A percentile compares a stretch with the other conserved stretches of the same genome.
These are phyloP conservation scores for Erythrocebus patas DNA, from an alignment of 2,113 vertebrate genomes.

Conservation along the genomic window DNA sequence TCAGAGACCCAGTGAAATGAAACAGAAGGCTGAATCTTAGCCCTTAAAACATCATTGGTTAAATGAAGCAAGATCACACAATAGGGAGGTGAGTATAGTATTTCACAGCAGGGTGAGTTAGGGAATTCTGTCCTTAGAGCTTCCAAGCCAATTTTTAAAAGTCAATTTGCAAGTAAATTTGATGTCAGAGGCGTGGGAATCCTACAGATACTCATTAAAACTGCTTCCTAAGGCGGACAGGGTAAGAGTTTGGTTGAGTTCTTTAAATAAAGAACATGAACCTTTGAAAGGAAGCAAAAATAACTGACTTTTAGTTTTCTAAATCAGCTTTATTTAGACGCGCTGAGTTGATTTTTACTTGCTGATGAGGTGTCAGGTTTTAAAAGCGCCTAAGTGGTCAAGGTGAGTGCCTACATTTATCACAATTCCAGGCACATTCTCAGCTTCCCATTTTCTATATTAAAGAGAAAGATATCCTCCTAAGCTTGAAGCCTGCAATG, in stretches of 20 bases:
- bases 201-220: slow-evolving; percentile 55
- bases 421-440: neutral
- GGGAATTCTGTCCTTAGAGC: slow-evolving; percentile 43
- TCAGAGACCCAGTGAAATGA: slow-evolving; percentile 63
- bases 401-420: neutral
- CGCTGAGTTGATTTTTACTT: slow-evolving; percentile 38
- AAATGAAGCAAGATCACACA: slow-evolving; percentile 58
- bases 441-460: neutral
- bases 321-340: slow-evolving; percentile 26
- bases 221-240: slow-evolving; percentile 11
- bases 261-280: slow-evolving; percentile 44
- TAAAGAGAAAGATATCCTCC: neutral
- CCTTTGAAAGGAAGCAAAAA: slow-evolving; percentile 29
- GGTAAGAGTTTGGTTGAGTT: neutral
- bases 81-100: neutral
- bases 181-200: slow-evolving; percentile 31
- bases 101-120: slow-evolving; percentile 23
- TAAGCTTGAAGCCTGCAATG: neutral
- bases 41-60: slow-evolving; percentile 56
- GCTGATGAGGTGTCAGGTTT: slow-evolving; percentile 19
- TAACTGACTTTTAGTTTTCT: neutral
- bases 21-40: slow-evolving; percentile 61
- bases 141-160: slow-evolving; percentile 64
- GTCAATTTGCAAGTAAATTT: slow-evolving; percentile 44
- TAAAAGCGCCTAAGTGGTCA: slow-evolving; percentile 33